Base-by-base conservation (phyloP, 92 coral and sea anemone genomes). In the Paramuricea clavata region DNA sequence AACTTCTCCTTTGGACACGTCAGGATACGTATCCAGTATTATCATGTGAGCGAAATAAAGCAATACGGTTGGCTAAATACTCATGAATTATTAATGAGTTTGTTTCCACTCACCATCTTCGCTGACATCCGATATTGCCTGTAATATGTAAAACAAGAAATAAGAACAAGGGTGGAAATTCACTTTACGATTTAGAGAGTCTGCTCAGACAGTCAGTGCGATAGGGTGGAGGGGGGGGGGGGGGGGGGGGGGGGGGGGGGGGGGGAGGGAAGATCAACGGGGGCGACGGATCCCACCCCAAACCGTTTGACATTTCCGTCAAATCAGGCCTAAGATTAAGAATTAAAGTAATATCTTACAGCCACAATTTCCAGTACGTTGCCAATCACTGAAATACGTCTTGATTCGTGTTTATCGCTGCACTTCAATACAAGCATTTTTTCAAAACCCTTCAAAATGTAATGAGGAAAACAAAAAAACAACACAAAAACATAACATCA, bases 401-500 rank as follows among this genome's bases (percentile, higher is more conserved):
- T 65, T 16, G 59, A 44, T 19, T 25, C 28, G 23, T 74, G 28
- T 12, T 13, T 9, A 5, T 44, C 61, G 11, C 30, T 44, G 35
- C 34, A 47, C 1, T 27, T 16, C 12, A 9, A 49, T 15, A 5
- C 39, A 12, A 74, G 12, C 1, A 36, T 54, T 36, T 52, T 49
- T 0, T 15, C 39, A 52, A 76, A 76, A 76, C 50, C 82, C 82
- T 76, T 56, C 23, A 49, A 49, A 56, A 76, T 36, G 60, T 76
- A 76, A 49, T 2, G 30, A 54, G 26, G 43, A 76, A 43, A 28
- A 49, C 61, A 44, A 49, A 49, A 76, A 76, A 22, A 43, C 56
- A 73, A n/a, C n/a, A n/a, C n/a, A n/a, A n/a, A 73, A 76, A 52
- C 42, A 49, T 11, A 33, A 41, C 82, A 41, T 76, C 82, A 76